Evolutionary conservation across 2,113 vertebrate genomes (phyloP).

Genomic region (Phylloscopus whistleri): DNA sequence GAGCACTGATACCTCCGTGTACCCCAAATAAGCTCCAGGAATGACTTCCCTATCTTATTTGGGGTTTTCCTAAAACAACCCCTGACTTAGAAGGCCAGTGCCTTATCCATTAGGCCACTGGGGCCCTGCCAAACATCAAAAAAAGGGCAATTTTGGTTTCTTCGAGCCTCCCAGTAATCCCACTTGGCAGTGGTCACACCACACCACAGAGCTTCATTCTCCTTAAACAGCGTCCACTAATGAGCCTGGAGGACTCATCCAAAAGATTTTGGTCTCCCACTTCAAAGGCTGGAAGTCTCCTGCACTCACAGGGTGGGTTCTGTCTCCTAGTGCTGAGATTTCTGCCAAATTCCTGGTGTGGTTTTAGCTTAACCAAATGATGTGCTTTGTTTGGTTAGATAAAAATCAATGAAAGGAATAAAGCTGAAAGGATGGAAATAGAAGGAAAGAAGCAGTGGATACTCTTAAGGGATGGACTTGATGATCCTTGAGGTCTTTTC

Average conservation of each 20-base stretch:
- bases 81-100: constrained; percentile 42
- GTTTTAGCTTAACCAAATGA: not conserved
- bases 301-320: not conserved
- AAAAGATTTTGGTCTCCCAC: no score
- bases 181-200: fast-evolving
- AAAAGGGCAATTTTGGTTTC: not conserved
- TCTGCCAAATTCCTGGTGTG: not conserved
- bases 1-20: fast-evolving
- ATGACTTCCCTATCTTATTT: not conserved
- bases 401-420: not conserved
- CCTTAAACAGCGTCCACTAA: fast-evolving
- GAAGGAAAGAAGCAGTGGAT: not conserved
- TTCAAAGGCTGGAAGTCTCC: not conserved
- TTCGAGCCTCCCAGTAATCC: fast-evolving
- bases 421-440: not conserved
- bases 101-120: constrained; percentile 48
- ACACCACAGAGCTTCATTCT: not conserved
- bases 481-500: not conserved
- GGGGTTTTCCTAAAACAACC: not conserved
- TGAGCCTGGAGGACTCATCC: fast-evolving
- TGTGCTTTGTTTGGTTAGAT: not conserved
- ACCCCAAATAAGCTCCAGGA: fast-evolving
- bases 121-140: fast-evolving
- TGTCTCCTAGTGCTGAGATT: not conserved
- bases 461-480: not conserved